These are phyloP conservation scores for Coreoperca whiteheadi DNA, from an alignment of 2,113 vertebrate species.

Conservation along the genomic window DNA sequence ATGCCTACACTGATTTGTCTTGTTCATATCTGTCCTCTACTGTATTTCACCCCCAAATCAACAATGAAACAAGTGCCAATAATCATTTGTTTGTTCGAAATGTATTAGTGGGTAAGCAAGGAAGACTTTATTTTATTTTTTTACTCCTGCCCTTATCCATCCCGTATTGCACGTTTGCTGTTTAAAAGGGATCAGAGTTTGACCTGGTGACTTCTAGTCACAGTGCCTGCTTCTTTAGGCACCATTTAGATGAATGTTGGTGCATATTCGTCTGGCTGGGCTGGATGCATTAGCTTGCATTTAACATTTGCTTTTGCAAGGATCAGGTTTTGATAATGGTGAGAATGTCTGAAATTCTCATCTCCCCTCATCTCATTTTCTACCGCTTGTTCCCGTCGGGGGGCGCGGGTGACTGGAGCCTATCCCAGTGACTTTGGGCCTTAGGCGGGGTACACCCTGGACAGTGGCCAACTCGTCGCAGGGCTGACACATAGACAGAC, in stretches of 20 bases:
- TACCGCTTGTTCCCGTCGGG: too few relatives aligned
- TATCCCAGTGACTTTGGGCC: too few relatives aligned
- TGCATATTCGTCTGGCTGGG: neutral
- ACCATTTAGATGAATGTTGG: neutral
- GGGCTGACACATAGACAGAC: too few relatives aligned
- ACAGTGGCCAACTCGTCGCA: too few relatives aligned
- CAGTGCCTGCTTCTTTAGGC: neutral
- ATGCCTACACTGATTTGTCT: neutral
- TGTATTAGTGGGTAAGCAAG: neutral
- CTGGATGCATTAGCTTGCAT: neutral
- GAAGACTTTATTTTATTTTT: neutral
- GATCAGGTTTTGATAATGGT: neutral
- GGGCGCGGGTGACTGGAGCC: too few relatives aligned
- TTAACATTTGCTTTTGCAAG: neutral
- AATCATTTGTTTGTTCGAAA: neutral
- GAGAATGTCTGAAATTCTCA: neutral
- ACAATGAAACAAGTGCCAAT: neutral
- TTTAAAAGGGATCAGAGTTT: neutral
- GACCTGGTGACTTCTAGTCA: too few relatives aligned
- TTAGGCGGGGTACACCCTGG: too few relatives aligned
- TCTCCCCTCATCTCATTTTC: too few relatives aligned
- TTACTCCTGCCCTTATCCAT: neutral
- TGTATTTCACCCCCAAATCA: neutral
- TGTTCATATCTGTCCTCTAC: neutral
- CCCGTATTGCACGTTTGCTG: neutral